phyloP scores from a whole-genome alignment of 2,888 invertebrate species.

The Adineta ricciae region DNA sequence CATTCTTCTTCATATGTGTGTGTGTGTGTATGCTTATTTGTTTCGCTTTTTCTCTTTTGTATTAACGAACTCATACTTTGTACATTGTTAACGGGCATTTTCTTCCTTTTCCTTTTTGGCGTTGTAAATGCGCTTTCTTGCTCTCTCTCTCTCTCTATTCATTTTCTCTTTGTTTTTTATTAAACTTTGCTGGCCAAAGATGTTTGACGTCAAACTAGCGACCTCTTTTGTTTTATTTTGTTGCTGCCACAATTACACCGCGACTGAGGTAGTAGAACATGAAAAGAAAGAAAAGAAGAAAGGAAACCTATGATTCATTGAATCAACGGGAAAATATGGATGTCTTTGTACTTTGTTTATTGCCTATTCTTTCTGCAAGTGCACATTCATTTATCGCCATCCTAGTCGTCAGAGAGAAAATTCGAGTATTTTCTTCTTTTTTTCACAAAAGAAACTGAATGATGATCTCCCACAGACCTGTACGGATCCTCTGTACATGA shows the following conservation, averaged over 20 bases:
- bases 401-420: background rate
- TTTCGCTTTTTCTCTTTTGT: background rate
- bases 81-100: background rate
- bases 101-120: background rate
- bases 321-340: background rate
- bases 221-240: background rate
- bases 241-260: background rate
- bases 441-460: background rate
- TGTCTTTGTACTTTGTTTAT: conserved; percentile 3
- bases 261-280: conserved; percentile 4
- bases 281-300: background rate
- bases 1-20: background rate
- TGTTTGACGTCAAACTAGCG: conserved; percentile 4
- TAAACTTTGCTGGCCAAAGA: conserved; percentile 11
- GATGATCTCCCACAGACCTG: background rate
- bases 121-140: background rate
- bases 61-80: background rate
- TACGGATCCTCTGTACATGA: background rate
- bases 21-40: background rate
- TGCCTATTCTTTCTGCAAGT: background rate
- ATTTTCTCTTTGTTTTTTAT: background rate
- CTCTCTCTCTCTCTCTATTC: background rate
- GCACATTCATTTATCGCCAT: background rate
- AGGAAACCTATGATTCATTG: background rate
- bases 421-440: background rate